Evolutionary conservation across 2,888 invertebrate genomes (phyloP).

Genomic region (Macaria notata): DNA sequence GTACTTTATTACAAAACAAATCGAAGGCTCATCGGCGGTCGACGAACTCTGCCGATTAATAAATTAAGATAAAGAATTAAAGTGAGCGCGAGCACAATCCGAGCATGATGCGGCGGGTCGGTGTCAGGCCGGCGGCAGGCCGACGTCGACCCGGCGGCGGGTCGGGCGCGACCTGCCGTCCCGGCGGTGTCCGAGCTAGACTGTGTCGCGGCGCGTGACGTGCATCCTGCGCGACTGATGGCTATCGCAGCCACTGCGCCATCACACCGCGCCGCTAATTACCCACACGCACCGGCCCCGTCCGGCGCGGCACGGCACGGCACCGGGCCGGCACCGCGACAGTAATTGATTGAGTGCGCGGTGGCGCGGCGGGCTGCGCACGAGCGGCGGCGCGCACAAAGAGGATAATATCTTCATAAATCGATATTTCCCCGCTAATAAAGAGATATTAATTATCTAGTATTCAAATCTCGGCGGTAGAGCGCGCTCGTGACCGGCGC

Average conservation of each 20-base stretch:
- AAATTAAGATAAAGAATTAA: conserved; percentile 68
- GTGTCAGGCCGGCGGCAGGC: too few relatives aligned
- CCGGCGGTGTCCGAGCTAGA: too few relatives aligned
- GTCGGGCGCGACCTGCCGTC: too few relatives aligned
- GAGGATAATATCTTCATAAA: conserved; percentile 74
- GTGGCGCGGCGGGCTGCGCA: conserved; percentile 25
- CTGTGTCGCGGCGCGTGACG: too few relatives aligned
- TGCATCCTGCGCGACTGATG: too few relatives aligned
- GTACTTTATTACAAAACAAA: too few relatives aligned
- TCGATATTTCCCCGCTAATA: conserved; percentile 78
- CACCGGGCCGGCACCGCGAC: conserved; percentile 19
- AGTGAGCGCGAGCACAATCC: conserved; percentile 49
- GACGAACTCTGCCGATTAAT: conserved; percentile 49
- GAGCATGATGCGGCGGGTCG: conserved; percentile 24
- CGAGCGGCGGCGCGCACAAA: conserved; percentile 60
- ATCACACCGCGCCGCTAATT: too few relatives aligned
- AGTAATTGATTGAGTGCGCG: conserved; percentile 45
- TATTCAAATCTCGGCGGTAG: conserved; percentile 74
- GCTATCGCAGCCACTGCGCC: too few relatives aligned
- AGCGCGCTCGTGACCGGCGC: conserved; percentile 59
- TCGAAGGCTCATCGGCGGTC: conserved; percentile 6
- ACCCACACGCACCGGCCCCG: conserved; percentile 2
- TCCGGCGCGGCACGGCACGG: background rate
- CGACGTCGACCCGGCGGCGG: too few relatives aligned
- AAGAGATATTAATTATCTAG: conserved; percentile 82